A percentile compares a stretch with the other conserved stretches of the same genome.
Evolutionary conservation across 2,113 vertebrate genomes (phyloP).

Genomic region (Sylvilagus bachmani): DNA sequence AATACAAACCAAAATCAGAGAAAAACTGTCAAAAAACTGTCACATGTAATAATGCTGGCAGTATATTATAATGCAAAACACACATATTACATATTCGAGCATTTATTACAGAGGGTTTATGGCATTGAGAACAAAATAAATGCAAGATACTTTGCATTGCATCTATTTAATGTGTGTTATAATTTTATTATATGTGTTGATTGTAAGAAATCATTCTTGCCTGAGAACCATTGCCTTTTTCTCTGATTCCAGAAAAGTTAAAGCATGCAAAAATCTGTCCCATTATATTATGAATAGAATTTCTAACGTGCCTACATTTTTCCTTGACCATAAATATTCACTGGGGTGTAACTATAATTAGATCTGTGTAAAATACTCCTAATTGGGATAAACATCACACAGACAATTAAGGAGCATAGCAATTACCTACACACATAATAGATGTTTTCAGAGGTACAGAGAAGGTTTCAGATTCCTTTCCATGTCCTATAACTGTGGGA

Average conservation of each 20-base stretch:
- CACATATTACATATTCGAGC: neutral
- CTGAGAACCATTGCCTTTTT: conserved; percentile 56
- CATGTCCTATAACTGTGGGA: too few species aligned
- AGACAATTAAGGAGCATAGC: neutral
- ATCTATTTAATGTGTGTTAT: conserved; percentile 15
- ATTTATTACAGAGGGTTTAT: conserved; percentile 19
- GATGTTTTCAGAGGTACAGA: neutral
- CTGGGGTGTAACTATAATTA: neutral
- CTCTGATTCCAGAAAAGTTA: conserved; percentile 42
- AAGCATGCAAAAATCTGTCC: neutral
- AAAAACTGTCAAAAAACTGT: neutral
- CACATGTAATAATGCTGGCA: conserved; percentile 17
- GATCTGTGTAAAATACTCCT: conserved; percentile 27
- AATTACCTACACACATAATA: neutral
- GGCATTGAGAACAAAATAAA: conserved; percentile 34
- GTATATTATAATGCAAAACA: conserved; percentile 51
- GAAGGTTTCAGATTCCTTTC: neutral
- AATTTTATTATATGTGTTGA: conserved; percentile 33
- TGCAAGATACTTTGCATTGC: neutral
- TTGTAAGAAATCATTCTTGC: conserved; percentile 60
- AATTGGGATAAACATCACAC: conserved; percentile 27
- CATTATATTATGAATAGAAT: conserved; percentile 16
- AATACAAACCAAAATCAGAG: conserved; percentile 38
- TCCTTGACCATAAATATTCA: conserved; percentile 24
- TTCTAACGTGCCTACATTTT: neutral